A percentile compares a stretch with the other conserved stretches of the same genome.
These are phyloP conservation scores for Cheilosia scutellata DNA, from an alignment of 2,888 invertebrate genomes.

Conservation along the genomic window DNA sequence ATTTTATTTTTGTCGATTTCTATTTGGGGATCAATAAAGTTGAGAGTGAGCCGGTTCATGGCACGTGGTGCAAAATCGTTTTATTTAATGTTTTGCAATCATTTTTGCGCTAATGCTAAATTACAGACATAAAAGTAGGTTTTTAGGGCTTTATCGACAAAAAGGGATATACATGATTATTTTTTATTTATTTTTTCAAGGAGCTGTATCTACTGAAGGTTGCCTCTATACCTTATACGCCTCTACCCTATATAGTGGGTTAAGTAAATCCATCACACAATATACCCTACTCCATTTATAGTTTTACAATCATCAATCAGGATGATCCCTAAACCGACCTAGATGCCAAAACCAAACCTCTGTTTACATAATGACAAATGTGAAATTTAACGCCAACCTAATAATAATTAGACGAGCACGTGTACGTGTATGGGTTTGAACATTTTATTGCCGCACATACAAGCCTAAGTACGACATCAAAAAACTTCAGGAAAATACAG, in stretches of 20 bases:
- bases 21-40: slow-evolving; percentile 60
- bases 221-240: no score
- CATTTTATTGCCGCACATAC: slow-evolving; percentile 17
- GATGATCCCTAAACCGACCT: slow-evolving; percentile 53
- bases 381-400: slow-evolving; percentile 68
- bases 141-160: not conserved
- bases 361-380: slow-evolving; percentile 63
- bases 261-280: not conserved
- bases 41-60: slow-evolving; percentile 13
- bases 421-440: slow-evolving; percentile 33
- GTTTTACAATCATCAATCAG: slow-evolving; percentile 46
- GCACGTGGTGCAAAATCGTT: slow-evolving; percentile 17
- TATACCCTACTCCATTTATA: not conserved
- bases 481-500: slow-evolving; percentile 26
- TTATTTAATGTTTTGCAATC: slow-evolving; percentile 53
- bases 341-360: slow-evolving; percentile 36
- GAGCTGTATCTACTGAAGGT: no score
- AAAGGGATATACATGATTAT: not conserved
- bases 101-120: slow-evolving; percentile 39
- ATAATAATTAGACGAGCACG: slow-evolving; percentile 68
- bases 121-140: slow-evolving; percentile 19
- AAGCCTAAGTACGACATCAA: slow-evolving; percentile 31
- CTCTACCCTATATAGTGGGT: no score
- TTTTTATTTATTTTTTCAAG: not conserved
- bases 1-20: slow-evolving; percentile 30